A percentile compares a stretch with the other conserved stretches of the same genome.
phyloP scores from a whole-genome alignment of 2,888 invertebrate species.

The Drosophila pseudotalamancana region DNA sequence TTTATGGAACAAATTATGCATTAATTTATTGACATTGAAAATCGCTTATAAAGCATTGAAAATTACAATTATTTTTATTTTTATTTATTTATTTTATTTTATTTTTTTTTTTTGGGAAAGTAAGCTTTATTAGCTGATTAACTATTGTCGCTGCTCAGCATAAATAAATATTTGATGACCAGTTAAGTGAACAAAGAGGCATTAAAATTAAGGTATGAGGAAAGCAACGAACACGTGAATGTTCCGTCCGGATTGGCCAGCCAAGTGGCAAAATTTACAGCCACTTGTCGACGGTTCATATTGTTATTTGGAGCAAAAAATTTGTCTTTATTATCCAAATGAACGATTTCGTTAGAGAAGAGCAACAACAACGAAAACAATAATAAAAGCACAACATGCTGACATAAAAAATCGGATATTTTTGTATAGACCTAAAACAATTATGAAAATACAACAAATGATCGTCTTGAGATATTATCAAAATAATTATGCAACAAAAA shows the following conservation, averaged over 20 bases:
- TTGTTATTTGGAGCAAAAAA: constrained; percentile 67
- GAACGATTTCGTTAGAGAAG: constrained; percentile 44
- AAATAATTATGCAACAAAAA: constrained; percentile 16
- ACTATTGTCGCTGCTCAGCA: constrained; percentile 26
- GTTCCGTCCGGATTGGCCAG: constrained; percentile 17
- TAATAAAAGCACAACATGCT: neutral
- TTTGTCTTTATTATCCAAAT: constrained; percentile 66
- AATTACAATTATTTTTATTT: constrained; percentile 21
- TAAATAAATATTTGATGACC: constrained; percentile 37
- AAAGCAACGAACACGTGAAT: constrained; percentile 9
- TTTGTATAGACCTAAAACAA: neutral
- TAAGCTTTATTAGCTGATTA: constrained; percentile 28
- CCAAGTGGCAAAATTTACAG: constrained; percentile 57
- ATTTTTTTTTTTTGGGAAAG: too few species aligned
- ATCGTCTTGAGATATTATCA: neutral
- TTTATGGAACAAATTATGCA: constrained; percentile 22
- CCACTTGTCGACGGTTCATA: constrained; percentile 33
- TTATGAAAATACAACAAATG: neutral
- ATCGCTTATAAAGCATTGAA: constrained; percentile 14
- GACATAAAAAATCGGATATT: neutral
- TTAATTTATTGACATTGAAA: constrained; percentile 59
- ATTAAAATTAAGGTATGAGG: neutral
- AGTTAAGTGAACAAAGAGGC: constrained; percentile 17
- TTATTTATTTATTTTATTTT: too few species aligned
- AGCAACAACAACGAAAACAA: neutral